Conservation (phyloP, 2,797 vertebrate species). For the Anguilla obscura region DNA sequence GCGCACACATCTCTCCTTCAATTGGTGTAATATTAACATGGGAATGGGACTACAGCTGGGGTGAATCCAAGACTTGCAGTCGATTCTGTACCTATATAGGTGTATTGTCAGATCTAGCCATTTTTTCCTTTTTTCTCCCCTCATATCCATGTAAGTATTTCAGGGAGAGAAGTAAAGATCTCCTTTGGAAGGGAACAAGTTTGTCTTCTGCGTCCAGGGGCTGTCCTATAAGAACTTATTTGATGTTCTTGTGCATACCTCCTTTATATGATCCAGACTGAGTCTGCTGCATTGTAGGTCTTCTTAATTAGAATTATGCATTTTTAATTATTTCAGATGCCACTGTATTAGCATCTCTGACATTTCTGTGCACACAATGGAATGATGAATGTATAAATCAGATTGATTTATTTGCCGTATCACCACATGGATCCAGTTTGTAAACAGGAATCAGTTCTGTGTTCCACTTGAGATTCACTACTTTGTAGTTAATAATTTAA, state of each 20-base stretch:
- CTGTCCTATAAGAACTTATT: conserved; percentile 31
- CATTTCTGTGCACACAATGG: not conserved
- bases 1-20: not conserved
- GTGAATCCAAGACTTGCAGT: not conserved
- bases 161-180: not conserved
- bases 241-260: conserved; percentile 15
- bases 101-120: not conserved
- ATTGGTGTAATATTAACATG: not conserved
- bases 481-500: conserved; percentile 54
- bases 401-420: conserved; percentile 33
- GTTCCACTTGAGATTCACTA: conserved; percentile 16
- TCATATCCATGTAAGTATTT: not conserved
- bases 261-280: not conserved
- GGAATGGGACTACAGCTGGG: conserved; percentile 3
- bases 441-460: conserved; percentile 49
- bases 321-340: not conserved
- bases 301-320: not conserved
- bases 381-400: not conserved
- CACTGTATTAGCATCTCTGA: not conserved
- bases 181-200: not conserved
- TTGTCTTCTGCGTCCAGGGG: not conserved
- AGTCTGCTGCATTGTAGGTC: not conserved
- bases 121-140: not conserved
- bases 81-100: not conserved
- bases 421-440: conserved; percentile 20